Conservation (phyloP, 2,888 invertebrate genomes). For the Odontothrips loti region DNA sequence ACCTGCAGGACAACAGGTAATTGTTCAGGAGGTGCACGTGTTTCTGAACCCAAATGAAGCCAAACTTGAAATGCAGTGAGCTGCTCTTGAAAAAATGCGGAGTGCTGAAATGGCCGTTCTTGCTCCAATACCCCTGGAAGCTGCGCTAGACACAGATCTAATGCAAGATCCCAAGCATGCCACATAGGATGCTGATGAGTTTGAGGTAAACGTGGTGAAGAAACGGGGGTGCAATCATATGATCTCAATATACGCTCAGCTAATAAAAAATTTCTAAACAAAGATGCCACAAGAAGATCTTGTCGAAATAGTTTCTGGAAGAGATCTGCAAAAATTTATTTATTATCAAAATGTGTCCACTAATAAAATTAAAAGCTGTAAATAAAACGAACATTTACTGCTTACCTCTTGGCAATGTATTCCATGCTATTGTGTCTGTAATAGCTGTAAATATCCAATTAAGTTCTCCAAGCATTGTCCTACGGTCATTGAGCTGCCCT, state of each 20-base stretch:
- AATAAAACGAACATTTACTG: constrained; percentile 27
- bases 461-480: constrained; percentile 96
- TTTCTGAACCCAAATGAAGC: constrained; percentile 74
- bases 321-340: constrained; percentile 57
- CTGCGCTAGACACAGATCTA: constrained; percentile 91
- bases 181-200: constrained; percentile 89
- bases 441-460: constrained; percentile 99
- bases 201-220: constrained; percentile 83
- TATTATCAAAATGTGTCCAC: constrained; percentile 12
- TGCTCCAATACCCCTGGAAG: constrained; percentile 69
- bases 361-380: not conserved
- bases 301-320: constrained; percentile 97
- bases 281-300: constrained; percentile 94
- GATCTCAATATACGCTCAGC: constrained; percentile 94
- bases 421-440: constrained; percentile 99
- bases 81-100: constrained; percentile 96
- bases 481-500: constrained; percentile 86
- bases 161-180: constrained; percentile 94
- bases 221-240: constrained; percentile 96
- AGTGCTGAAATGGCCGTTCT: constrained; percentile 62
- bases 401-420: constrained; percentile 78
- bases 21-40: constrained; percentile 87
- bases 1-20: constrained; percentile 96
- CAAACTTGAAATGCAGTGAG: constrained; percentile 96
- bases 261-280: constrained; percentile 94